phyloP scores from a whole-genome alignment of 2,113 vertebrate genomes.

The Neolamprologus fasciatus region DNA sequence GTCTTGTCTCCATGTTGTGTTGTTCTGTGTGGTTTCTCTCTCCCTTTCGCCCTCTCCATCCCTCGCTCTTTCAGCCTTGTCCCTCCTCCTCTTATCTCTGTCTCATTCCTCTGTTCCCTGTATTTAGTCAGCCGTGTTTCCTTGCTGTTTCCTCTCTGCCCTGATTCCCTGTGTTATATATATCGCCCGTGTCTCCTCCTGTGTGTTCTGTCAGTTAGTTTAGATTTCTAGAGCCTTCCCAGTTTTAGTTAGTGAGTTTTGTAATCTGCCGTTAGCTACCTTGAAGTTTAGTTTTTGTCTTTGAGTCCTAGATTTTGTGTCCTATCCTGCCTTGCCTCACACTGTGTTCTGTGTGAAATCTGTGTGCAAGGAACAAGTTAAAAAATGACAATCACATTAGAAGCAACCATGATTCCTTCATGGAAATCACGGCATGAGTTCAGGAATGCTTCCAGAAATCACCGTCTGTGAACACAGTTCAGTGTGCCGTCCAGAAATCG shows the following conservation, averaged over 20 bases:
- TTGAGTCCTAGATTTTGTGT: neutral
- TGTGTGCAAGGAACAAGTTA: neutral
- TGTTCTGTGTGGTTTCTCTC: neutral
- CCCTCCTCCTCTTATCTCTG: neutral
- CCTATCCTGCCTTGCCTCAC: neutral
- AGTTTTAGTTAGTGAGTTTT: neutral
- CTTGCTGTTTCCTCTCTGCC: neutral
- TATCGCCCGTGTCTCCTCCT: neutral
- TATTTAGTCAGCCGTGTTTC: neutral
- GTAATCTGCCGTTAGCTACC: neutral
- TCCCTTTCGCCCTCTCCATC: fast-evolving
- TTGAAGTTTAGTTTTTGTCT: neutral
- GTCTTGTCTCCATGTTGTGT: neutral
- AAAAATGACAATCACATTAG: neutral
- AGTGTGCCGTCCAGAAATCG: neutral
- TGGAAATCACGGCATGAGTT: neutral
- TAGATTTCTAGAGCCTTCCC: neutral
- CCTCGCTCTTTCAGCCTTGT: neutral
- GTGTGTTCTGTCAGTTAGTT: neutral
- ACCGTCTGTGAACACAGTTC: neutral
- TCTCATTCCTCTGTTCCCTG: neutral
- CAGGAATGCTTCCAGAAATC: neutral
- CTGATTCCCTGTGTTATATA: neutral
- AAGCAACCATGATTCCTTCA: neutral
- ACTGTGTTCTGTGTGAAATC: neutral